Conservation (phyloP, 2,113 vertebrate species). For the Pungitius pungitius region DNA sequence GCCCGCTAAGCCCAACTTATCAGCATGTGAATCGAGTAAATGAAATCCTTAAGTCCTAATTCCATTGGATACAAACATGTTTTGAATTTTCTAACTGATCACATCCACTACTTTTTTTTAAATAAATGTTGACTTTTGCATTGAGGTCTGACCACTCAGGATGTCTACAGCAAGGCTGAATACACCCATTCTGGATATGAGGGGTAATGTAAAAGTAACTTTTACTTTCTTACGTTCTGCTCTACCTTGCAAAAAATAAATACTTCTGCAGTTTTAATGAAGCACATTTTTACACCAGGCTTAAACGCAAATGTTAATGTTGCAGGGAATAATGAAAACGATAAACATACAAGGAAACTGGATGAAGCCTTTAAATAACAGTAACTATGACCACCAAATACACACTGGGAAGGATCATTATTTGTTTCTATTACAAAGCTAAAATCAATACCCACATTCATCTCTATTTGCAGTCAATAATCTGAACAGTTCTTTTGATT, state of each 20-base stretch:
- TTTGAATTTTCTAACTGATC: not conserved
- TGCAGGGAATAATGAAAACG: not conserved
- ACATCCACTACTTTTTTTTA: not conserved
- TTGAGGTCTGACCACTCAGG: not conserved
- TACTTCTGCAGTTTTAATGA: not conserved
- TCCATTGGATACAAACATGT: not conserved
- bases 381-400: not conserved
- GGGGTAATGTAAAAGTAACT: not conserved
- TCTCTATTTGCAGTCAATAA: conserved; percentile 10
- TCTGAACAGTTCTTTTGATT: conserved; percentile 9
- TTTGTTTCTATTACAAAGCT: not conserved
- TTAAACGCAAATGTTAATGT: not conserved
- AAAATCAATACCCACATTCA: not conserved
- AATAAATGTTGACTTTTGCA: no score
- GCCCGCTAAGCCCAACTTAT: not conserved
- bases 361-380: not conserved
- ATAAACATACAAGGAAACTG: not conserved
- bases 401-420: not conserved
- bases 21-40: not conserved
- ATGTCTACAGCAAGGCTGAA: not conserved
- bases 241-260: not conserved
- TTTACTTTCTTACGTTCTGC: not conserved
- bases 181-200: not conserved
- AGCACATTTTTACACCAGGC: not conserved
- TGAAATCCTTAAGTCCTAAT: not conserved